These are phyloP conservation scores for Hydrotaea diabolus DNA, from an alignment of 2,888 invertebrate genomes.

Conservation along the genomic window DNA sequence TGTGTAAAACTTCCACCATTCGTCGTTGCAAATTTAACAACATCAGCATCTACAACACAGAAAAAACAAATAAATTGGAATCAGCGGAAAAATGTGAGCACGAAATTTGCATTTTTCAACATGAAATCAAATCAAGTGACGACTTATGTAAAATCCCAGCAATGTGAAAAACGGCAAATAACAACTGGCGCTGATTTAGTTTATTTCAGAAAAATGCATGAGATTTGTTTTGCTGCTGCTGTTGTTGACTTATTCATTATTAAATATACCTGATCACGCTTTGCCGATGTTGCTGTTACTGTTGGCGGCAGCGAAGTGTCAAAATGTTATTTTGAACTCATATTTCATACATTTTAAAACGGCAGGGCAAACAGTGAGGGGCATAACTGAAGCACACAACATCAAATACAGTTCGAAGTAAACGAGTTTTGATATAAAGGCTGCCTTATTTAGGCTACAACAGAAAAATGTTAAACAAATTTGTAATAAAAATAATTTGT, in stretches of 20 bases:
- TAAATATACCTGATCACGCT: conserved; percentile 43
- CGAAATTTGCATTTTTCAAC: conserved; percentile 22
- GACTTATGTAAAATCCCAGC: not conserved
- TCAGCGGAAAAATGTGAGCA: too few species aligned
- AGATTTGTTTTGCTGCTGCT: conserved; percentile 44
- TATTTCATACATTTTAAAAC: conserved; percentile 45
- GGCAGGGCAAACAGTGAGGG: not conserved
- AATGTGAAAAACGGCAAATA: conserved; percentile 3
- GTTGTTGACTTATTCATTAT: conserved; percentile 20
- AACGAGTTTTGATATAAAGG: too few species aligned
- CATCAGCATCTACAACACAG: too few species aligned
- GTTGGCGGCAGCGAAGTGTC: conserved; percentile 42
- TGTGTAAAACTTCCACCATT: not conserved
- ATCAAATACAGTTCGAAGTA: too few species aligned
- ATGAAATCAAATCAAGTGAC: conserved; percentile 1
- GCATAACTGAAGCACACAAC: too few species aligned
- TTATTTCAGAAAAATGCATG: conserved; percentile 36
- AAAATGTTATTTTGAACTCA: conserved; percentile 58
- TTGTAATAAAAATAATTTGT: too few species aligned
- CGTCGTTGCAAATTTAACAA: too few species aligned
- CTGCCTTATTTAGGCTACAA: too few species aligned
- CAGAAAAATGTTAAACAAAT: too few species aligned
- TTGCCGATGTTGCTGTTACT: not conserved
- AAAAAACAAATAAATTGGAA: too few species aligned
- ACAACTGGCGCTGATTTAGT: conserved; percentile 36